Base-by-base conservation (phyloP, 92 coral and sea anemone species). In the Umimayanthus chanpuru region DNA sequence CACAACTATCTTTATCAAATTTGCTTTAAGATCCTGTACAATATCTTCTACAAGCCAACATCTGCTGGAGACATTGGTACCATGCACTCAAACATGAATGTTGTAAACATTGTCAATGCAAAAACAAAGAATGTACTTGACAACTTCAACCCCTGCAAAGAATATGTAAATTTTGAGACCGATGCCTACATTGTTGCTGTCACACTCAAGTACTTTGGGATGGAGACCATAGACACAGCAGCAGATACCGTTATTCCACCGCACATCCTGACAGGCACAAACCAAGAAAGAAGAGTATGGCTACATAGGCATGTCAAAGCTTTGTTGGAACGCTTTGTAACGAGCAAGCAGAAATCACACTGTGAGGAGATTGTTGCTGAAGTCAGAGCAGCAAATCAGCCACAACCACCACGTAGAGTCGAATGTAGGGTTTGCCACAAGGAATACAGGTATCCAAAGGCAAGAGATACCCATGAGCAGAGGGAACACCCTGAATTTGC, bases 111-210 rank as follows among this genome's bases (percentile, higher is more conserved):
- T 71, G 82, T 77, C 43, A 92, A 92, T 92, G 96, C 94, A 8
- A 88, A 88, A 87, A 92, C 97, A 28, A 83, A 78, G 30, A 92
- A 94, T 81, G 94, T 82, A 18, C 90, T 88, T 1, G 95, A 92
- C 85, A 92, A 94, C 78, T 87, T 86, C 50, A 92, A 94, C 72
- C 0, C 23, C 61, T 90, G 94, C 30, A 91, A 92, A 68, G 91
- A 84, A 12, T 94, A 88, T 87, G 94, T 89, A 0, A 89, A 90
- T 67, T 21, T 92, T 38, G 94, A 94, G 43, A 94, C 95, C 0
- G 91, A 91, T 74, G 94, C 97, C 11, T 75, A 73, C 11, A 43
- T 94, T 6, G 85, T 77, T 10, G 92, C 97, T 38, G 93, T 90
- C 0, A 77, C 91, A 5, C 15, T 92, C 67, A 30, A 88, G 77